Evolutionary conservation across 2,888 invertebrate genomes (phyloP).

Genomic region (Andricus quercusramuli): DNA sequence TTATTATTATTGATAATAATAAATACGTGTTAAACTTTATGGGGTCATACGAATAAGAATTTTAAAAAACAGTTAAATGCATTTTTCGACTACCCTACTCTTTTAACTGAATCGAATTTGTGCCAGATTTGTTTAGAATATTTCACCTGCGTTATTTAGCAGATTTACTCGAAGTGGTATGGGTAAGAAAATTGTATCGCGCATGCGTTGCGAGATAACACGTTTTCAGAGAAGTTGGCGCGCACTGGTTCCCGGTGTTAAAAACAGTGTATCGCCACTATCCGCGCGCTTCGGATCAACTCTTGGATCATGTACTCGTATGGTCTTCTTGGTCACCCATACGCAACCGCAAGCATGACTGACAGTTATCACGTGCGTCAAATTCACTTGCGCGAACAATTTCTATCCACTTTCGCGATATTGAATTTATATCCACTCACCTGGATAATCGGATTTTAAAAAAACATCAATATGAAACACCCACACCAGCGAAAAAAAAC

Average conservation of each 20-base stretch:
- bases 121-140: neutral
- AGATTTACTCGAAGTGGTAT: neutral
- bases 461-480: neutral
- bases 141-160: neutral
- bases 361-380: conserved; percentile 42
- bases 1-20: too few species aligned
- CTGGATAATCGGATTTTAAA: neutral
- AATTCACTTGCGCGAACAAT: conserved; percentile 29
- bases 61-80: too few species aligned
- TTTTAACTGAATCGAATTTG: neutral
- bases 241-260: conserved; percentile 29
- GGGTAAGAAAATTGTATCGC: neutral
- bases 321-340: conserved; percentile 19
- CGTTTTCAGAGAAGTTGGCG: conserved; percentile 39
- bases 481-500: neutral
- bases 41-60: too few species aligned
- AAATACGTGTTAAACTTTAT: too few species aligned
- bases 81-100: too few species aligned
- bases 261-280: conserved; percentile 48
- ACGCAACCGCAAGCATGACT: conserved; percentile 44
- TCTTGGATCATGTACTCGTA: conserved; percentile 40
- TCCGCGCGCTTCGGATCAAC: conserved; percentile 54
- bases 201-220: conserved; percentile 17
- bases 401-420: neutral
- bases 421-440: neutral